Evolutionary conservation across 2,888 invertebrate species (phyloP), one percentile per base, ranked within the genome.

Genomic region (Lochmaea capreae): DNA sequence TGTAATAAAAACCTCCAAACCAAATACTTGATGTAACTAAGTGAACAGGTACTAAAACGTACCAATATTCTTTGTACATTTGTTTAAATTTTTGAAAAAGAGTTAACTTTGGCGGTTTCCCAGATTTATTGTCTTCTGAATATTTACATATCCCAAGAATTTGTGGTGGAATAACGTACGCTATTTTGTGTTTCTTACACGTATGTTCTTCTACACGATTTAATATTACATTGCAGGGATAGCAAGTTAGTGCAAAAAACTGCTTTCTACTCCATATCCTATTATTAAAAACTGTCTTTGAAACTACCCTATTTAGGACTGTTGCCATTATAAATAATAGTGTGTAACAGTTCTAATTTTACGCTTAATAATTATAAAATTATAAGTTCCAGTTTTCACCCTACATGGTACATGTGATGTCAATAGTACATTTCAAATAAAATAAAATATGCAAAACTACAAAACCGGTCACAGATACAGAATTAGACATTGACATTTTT

Each of bases 21-120:
- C 98, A 99, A 71, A 93, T 89, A 46, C 92, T 88, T 2, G 98
- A 99, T 11, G 97, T 97, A 18, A 92, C 91, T 65, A 95, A 84
- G 88, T 99, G 99, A 3, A 99, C 98, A 5, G 97, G 98, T 72
- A 99, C 89, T 72, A 98, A 88, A 70, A 99, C 95, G 88, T 99
- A 97, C 96, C 99, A 99, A 88, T 99, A 98, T 85, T 97, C 94
- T 85, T 94, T 94, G 85, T 96, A 96, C 93, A 98, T 95, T 83
- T 93, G 89, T 86, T 97, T 97, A 87, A 98, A 97, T 83, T 91
- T 92, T 81, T 94, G 91, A 83, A 96, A 92, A 3, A 97, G 85
- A 1, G 93, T 90, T 80, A 88, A 84, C 85, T 94, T 91, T 49
- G 68, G 59, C 61, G 67, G 67, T 22, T 46, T 22, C 5, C 52